Percentiles rank a stretch among this genome's conserved stretches.
Conservation (phyloP, 2,797 vertebrate species). For the Karalla daura region DNA sequence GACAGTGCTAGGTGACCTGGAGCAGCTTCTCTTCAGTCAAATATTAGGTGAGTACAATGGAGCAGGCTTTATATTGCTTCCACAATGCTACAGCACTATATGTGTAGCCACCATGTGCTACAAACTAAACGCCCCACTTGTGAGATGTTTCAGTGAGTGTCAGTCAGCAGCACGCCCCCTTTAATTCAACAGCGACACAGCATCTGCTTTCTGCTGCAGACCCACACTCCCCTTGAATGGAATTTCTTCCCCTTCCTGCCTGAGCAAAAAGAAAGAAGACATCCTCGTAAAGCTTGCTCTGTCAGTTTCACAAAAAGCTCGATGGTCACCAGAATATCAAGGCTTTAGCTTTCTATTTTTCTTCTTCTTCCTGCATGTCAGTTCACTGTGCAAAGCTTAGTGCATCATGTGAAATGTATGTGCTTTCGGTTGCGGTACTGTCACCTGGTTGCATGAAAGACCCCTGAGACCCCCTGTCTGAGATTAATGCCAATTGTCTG, state of each 20-base stretch:
- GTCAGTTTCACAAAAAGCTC: neutral
- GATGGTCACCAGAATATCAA: constrained; percentile 2
- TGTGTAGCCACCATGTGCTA: constrained; percentile 44
- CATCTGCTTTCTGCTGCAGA: constrained; percentile 70
- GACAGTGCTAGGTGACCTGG: constrained; percentile 96
- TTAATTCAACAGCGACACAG: constrained; percentile 47
- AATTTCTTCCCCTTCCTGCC: constrained; percentile 15
- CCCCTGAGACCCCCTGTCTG: constrained; percentile 36
- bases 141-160: constrained; percentile 9
- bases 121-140: constrained; percentile 33
- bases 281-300: constrained; percentile 18
- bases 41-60: constrained; percentile 92
- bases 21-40: constrained; percentile 99
- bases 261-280: constrained; percentile 1
- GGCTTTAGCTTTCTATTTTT: constrained; percentile 43
- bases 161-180: constrained; percentile 60
- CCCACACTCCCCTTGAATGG: constrained; percentile 29
- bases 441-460: constrained; percentile 43
- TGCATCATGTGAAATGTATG: constrained; percentile 30
- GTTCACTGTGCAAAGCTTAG: constrained; percentile 37
- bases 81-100: constrained; percentile 15
- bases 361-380: constrained; percentile 54
- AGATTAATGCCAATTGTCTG: constrained; percentile 53
- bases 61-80: constrained; percentile 9
- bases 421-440: constrained; percentile 36